These are phyloP conservation scores for Lasioglossum zephyrum DNA, from an alignment of 2,888 invertebrate species.

Conservation along the genomic window DNA sequence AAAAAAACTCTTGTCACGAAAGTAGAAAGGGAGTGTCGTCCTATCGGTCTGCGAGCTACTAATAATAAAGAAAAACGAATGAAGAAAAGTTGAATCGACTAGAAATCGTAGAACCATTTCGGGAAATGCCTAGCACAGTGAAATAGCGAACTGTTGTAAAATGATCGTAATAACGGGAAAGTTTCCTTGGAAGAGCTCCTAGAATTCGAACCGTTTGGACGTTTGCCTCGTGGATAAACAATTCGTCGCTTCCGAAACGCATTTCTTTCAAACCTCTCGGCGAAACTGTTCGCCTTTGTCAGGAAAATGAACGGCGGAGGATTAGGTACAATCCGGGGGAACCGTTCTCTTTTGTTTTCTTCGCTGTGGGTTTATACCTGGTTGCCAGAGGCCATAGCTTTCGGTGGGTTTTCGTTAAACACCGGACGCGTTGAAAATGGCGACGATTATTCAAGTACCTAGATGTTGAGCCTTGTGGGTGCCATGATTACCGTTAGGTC, in stretches of 20 bases:
- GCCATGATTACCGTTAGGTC: constrained; percentile 48
- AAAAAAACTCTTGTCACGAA: not conserved
- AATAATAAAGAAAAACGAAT: too few species aligned
- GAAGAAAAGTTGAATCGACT: not conserved
- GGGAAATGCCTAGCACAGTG: not conserved
- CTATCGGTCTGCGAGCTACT: not conserved
- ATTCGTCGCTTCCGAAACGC: not conserved
- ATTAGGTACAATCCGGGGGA: constrained; percentile 10
- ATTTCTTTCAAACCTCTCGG: not conserved
- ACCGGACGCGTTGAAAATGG: constrained; percentile 4
- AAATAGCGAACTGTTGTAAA: not conserved
- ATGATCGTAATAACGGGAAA: not conserved
- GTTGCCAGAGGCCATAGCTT: not conserved
- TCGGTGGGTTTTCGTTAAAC: constrained; percentile 23
- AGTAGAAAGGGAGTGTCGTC: not conserved
- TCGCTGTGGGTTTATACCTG: constrained; percentile 13
- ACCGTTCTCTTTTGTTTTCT: constrained; percentile 23
- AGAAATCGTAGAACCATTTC: not conserved
- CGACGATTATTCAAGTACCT: constrained; percentile 35
- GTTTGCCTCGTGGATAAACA: constrained; percentile 1
- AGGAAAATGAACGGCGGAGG: constrained; percentile 25
- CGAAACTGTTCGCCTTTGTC: constrained; percentile 31
- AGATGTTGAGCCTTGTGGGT: constrained; percentile 23
- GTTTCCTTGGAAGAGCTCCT: not conserved
- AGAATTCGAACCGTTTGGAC: not conserved